These are phyloP conservation scores for Hybos culiciformis DNA, from an alignment of 2,888 invertebrate genomes.

Conservation along the genomic window DNA sequence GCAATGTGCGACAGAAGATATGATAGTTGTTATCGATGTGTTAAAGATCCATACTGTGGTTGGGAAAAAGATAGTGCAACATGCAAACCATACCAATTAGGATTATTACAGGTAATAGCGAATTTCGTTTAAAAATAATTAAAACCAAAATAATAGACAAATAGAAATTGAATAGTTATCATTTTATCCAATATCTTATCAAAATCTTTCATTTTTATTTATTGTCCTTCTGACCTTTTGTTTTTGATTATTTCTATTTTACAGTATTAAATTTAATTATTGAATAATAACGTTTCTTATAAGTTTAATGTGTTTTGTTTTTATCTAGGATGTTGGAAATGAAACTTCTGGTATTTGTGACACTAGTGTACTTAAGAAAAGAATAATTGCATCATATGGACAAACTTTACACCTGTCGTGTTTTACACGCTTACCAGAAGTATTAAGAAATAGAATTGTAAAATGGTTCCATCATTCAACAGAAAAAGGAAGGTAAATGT, in stretches of 20 bases:
- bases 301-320: not conserved
- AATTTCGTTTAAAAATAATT: too few species aligned
- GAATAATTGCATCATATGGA: slow-evolving; percentile 82
- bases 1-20: slow-evolving; percentile 82
- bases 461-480: slow-evolving; percentile 82
- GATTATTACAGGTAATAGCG: slow-evolving; percentile 42
- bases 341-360: slow-evolving; percentile 83
- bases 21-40: slow-evolving; percentile 84
- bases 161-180: too few species aligned
- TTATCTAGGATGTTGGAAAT: slow-evolving; percentile 78
- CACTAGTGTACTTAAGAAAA: slow-evolving; percentile 75
- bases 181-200: too few species aligned
- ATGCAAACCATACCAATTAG: slow-evolving; percentile 76
- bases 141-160: too few species aligned
- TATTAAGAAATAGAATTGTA: slow-evolving; percentile 63
- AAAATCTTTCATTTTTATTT: too few species aligned
- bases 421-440: slow-evolving; percentile 80
- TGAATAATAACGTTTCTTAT: not conserved
- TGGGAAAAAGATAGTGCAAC: slow-evolving; percentile 84
- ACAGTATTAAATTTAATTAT: not conserved
- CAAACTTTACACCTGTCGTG: slow-evolving; percentile 85
- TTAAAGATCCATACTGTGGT: slow-evolving; percentile 91
- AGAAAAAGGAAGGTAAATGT: slow-evolving; percentile 66
- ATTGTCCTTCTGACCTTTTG: too few species aligned
- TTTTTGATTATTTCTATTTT: too few species aligned